Evolutionary conservation across 2,113 vertebrate genomes (phyloP).

Genomic region (Sylvietta virens): DNA sequence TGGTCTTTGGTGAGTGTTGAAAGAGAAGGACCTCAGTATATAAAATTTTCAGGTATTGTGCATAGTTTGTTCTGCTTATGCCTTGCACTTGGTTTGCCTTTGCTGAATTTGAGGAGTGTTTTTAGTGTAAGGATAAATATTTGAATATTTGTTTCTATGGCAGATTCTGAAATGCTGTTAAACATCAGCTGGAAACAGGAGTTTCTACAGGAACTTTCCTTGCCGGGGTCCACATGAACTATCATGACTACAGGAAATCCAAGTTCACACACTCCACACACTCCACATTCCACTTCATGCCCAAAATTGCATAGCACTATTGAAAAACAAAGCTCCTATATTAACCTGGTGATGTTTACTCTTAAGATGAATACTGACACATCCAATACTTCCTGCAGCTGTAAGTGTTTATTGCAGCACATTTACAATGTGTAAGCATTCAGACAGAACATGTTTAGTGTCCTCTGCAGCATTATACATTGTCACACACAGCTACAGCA

Average conservation of each 20-base stretch:
- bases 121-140: not conserved
- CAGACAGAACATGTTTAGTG: not conserved
- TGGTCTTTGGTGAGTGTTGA: not conserved
- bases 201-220: too few species aligned
- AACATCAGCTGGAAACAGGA: not conserved
- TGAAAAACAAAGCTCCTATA: not conserved
- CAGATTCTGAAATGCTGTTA: not conserved
- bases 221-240: not conserved
- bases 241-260: not conserved
- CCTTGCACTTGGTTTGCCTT: not conserved
- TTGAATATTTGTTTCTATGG: not conserved
- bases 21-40: not conserved
- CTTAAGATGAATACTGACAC: not conserved
- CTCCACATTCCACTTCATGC: accelerated
- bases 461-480: not conserved
- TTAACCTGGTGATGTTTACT: not conserved
- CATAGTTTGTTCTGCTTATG: not conserved
- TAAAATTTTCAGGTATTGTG: not conserved
- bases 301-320: not conserved
- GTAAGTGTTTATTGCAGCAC: conserved; percentile 42
- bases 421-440: conserved; percentile 29
- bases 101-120: not conserved
- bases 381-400: not conserved
- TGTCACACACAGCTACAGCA: not conserved
- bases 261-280: not conserved